Evolutionary conservation across 2,797 vertebrate genomes (phyloP).

Genomic region (Dendrocincla tyrannina): DNA sequence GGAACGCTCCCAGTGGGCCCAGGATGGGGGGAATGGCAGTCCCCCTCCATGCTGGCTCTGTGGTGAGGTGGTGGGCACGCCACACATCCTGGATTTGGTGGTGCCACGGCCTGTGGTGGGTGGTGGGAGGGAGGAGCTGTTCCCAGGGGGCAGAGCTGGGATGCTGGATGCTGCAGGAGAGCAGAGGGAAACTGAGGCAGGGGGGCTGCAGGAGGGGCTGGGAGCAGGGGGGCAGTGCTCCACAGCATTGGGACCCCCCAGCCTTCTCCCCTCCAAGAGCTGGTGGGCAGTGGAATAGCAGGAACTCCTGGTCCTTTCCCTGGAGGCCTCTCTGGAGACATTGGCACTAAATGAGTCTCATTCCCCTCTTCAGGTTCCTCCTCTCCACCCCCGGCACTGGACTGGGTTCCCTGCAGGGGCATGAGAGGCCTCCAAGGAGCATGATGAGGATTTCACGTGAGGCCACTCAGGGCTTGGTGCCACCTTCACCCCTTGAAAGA

Average conservation of each 20-base stretch:
- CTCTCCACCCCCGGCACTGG: rapidly evolving
- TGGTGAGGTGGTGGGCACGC: not conserved
- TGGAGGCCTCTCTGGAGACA: not conserved
- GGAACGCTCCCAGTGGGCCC: not conserved
- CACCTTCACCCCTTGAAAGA: rapidly evolving
- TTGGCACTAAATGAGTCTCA: rapidly evolving
- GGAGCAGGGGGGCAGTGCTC: rapidly evolving
- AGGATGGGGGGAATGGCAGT: rapidly evolving
- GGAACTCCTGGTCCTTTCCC: too few species aligned
- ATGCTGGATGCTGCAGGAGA: not conserved
- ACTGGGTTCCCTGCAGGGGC: not conserved
- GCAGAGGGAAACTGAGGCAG: not conserved
- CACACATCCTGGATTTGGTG: rapidly evolving
- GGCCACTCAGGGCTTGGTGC: not conserved
- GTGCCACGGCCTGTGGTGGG: not conserved
- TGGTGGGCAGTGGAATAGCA: not conserved
- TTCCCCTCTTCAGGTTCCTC: not conserved
- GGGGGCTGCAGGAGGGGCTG: not conserved
- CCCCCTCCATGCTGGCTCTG: rapidly evolving
- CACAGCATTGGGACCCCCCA: rapidly evolving
- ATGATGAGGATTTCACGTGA: not conserved
- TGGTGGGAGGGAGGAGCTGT: not conserved
- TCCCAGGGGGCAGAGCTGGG: not conserved
- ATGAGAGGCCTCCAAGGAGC: rapidly evolving
- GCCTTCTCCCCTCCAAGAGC: not conserved